A percentile compares a stretch with the other conserved stretches of the same genome.
Conservation (phyloP, 2,113 vertebrate species). For the Hippocampus abdominalis region DNA sequence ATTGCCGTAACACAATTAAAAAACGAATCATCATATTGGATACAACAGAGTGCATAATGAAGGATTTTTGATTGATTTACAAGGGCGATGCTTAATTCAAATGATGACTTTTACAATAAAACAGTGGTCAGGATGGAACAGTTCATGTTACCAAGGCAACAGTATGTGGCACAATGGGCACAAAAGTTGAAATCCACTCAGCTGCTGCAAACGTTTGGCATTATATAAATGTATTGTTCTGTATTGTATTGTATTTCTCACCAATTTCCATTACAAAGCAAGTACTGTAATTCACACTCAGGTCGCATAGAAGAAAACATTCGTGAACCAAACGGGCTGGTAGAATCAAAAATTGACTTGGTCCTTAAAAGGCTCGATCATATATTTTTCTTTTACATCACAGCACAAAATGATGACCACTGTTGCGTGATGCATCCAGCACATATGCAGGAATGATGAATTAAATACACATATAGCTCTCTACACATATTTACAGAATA, state of each 20-base stretch:
- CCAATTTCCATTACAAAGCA: slow-evolving; percentile 39
- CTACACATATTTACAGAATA: slow-evolving; percentile 64
- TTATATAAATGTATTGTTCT: too few relatives aligned
- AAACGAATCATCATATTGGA: slow-evolving; percentile 20
- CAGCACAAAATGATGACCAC: slow-evolving; percentile 39
- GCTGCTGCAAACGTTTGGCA: slow-evolving; percentile 59
- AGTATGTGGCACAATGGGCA: slow-evolving; percentile 61
- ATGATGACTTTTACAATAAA: slow-evolving; percentile 59
- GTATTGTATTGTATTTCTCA: slow-evolving; percentile 28
- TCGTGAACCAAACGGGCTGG: slow-evolving; percentile 38
- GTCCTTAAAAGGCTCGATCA: slow-evolving; percentile 36
- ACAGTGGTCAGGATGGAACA: slow-evolving; percentile 58
- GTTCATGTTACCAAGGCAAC: slow-evolving; percentile 71
- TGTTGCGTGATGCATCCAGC: slow-evolving; percentile 37
- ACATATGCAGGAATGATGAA: background rate
- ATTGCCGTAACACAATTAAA: slow-evolving; percentile 14
- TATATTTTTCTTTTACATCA: slow-evolving; percentile 30
- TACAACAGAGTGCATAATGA: slow-evolving; percentile 17
- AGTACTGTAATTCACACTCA: slow-evolving; percentile 43
- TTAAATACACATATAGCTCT: slow-evolving; percentile 20
- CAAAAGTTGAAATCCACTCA: slow-evolving; percentile 55
- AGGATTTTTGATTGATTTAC: slow-evolving; percentile 12
- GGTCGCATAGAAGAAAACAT: slow-evolving; percentile 59
- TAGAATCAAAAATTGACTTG: slow-evolving; percentile 2
- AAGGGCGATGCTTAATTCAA: slow-evolving; percentile 39